These are phyloP conservation scores for Amphiprion ocellaris DNA, from an alignment of 2,113 vertebrate species.

Conservation along the genomic window DNA sequence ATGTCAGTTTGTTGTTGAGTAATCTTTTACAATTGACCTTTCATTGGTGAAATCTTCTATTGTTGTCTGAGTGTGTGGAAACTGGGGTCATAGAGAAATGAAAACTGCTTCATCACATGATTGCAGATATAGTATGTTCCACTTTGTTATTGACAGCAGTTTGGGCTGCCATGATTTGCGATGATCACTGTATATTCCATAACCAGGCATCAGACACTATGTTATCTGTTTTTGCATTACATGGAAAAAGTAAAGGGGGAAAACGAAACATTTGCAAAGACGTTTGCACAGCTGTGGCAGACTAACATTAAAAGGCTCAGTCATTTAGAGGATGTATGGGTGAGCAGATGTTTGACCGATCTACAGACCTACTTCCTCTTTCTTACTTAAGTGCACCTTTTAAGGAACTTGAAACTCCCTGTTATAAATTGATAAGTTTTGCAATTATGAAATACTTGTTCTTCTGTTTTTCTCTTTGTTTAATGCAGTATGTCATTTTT, in stretches of 20 bases:
- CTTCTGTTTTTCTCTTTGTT: background rate
- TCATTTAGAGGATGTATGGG: constrained; percentile 1
- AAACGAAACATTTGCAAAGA: background rate
- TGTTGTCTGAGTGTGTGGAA: background rate
- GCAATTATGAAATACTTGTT: background rate
- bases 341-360: constrained; percentile 18
- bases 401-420: constrained; percentile 21
- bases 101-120: background rate
- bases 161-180: background rate
- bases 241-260: background rate
- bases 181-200: background rate
- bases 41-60: constrained; percentile 2
- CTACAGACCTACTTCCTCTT: constrained; percentile 64
- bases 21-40: background rate
- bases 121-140: background rate
- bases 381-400: constrained; percentile 14
- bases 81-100: constrained; percentile 1
- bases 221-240: background rate
- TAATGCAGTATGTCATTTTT: background rate
- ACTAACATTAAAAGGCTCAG: background rate
- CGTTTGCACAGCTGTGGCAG: background rate
- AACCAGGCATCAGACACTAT: background rate
- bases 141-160: background rate
- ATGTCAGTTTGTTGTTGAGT: background rate
- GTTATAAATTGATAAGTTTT: background rate